These are phyloP conservation scores for Nothoprocta perdicaria DNA, from an alignment of 2,113 vertebrate genomes.

Conservation along the genomic window DNA sequence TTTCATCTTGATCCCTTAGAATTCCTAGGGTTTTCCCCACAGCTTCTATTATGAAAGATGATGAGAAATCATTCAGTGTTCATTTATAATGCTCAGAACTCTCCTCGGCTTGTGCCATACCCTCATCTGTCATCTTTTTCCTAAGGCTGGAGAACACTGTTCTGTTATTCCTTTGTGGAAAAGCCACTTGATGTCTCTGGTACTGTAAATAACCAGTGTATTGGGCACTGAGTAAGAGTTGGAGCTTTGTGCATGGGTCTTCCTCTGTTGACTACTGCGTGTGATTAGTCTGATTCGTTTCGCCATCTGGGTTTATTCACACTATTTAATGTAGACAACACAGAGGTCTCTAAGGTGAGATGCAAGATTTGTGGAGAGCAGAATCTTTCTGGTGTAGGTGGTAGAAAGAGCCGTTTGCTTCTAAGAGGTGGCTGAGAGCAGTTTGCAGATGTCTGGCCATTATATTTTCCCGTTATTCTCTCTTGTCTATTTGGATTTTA, in stretches of 20 bases:
- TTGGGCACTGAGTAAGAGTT: background rate
- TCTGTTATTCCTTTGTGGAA: background rate
- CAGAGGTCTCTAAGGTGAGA: background rate
- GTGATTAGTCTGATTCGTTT: background rate
- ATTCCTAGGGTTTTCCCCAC: accelerated
- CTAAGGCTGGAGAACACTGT: background rate
- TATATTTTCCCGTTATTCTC: background rate
- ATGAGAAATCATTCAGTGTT: background rate
- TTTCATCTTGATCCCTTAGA: background rate
- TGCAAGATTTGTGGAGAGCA: background rate
- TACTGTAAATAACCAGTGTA: background rate
- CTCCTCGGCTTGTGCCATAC: background rate
- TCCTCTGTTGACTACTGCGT: background rate
- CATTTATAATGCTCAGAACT: background rate
- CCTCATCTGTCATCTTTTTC: background rate
- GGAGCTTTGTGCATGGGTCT: background rate
- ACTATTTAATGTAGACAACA: background rate
- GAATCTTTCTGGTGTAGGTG: background rate
- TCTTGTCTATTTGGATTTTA: background rate
- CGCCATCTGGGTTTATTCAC: background rate
- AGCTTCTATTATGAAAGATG: background rate
- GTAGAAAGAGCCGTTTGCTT: background rate
- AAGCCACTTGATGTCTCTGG: background rate
- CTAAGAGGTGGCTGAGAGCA: background rate
- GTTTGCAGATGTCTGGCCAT: background rate